phyloP scores from a whole-genome alignment of 2,888 invertebrate genomes.

The Agriotes lineatus region DNA sequence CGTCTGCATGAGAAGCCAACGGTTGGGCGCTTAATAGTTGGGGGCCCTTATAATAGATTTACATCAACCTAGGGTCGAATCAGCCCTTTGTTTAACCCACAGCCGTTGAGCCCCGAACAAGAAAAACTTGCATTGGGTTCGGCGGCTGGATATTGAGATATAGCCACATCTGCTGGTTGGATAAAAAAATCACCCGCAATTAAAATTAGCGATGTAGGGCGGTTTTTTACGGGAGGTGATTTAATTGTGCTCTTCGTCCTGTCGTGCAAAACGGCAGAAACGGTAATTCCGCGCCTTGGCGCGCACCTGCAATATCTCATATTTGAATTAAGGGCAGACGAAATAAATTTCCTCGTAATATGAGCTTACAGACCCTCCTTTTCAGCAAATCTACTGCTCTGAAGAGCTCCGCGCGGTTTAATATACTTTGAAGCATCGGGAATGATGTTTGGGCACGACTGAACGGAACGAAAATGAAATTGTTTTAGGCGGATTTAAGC shows the following conservation, averaged over 20 bases:
- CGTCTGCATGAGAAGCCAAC: constrained; percentile 4
- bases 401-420: no score
- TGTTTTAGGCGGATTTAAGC: no score
- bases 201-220: neutral
- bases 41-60: constrained; percentile 41
- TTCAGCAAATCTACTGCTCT: no score
- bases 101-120: constrained; percentile 32
- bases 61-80: constrained; percentile 42
- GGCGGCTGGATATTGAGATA: constrained; percentile 6
- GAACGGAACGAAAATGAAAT: no score
- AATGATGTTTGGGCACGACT: no score
- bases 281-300: no score
- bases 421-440: no score
- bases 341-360: no score
- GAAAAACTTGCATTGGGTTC: constrained; percentile 19
- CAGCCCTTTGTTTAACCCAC: constrained; percentile 38
- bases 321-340: no score
- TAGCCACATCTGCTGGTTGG: neutral
- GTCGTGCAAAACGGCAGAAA: neutral
- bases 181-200: neutral
- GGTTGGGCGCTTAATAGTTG: constrained; percentile 21
- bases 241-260: neutral
- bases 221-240: neutral
- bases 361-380: no score
- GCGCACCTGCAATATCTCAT: no score